Base-by-base conservation (phyloP, 1,140 invertebrate species). In the Uloborus diversus region DNA sequence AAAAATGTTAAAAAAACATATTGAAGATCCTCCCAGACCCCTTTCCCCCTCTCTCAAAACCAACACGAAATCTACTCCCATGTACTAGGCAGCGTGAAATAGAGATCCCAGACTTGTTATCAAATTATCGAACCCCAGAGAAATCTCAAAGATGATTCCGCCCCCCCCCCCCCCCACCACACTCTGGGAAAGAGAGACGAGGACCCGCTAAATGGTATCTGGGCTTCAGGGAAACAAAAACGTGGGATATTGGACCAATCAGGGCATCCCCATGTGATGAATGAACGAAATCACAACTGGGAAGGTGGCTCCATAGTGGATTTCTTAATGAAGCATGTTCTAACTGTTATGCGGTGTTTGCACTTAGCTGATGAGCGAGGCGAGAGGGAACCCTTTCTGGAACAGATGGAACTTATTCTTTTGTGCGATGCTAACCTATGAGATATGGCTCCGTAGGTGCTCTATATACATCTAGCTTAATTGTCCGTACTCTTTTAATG, bases 61-160 rank as follows among this genome's bases (percentile, higher is more conserved):
- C n/a, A n/a, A n/a, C n/a, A n/a, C n/a, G n/a, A n/a, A n/a, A n/a
- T n/a, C n/a, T n/a, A n/a, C n/a, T n/a, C n/a, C n/a, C n/a, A n/a
- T n/a, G n/a, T n/a, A n/a, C n/a, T n/a, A n/a, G 7, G 51, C 23
- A 59, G 37, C 70, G 35, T 25, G 57, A 73, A 62, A 27, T 33
- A 62, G 70, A 73, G 35, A 73, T 47, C 53, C 59, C 35, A 47
- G 57, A 57, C 56, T 61, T 42, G 30, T 73, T 73, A 73, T 73
- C 70, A 73, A 73, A 73, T 73, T 73, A 73, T 73, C 56, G 70
- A 73, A 49, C 70, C 70, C 70, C 14, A 28, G 70, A 73, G 70
- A 73, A 73, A 73, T 73, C 70, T 73, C 70, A 73, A 62, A 73
- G 70, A 73, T 73, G 70, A 73, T 61, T 57, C 70, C 70, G 35